Conservation (phyloP, 2,888 invertebrate genomes). For the Erannis defoliaria region DNA sequence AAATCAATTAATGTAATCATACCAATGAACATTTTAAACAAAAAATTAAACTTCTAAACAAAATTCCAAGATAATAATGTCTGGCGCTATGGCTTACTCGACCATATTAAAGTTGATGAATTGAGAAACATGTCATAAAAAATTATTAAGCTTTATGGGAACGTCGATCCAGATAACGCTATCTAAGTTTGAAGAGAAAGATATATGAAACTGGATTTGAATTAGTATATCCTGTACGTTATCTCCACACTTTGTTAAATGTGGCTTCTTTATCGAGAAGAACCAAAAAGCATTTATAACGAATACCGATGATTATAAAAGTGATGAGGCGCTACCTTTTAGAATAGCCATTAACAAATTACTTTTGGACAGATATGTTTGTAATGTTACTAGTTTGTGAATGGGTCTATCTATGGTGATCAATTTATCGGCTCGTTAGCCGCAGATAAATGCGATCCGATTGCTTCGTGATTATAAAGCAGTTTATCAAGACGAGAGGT, state of each 20-base stretch:
- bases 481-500: conserved; percentile 73
- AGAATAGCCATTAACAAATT: conserved; percentile 75
- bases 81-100: conserved; percentile 11
- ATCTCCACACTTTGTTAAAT: conserved; percentile 73
- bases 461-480: conserved; percentile 77
- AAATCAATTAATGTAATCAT: no score
- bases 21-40: background rate
- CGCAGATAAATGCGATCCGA: conserved; percentile 74
- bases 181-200: conserved; percentile 66
- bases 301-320: conserved; percentile 59
- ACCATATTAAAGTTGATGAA: conserved; percentile 45
- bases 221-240: conserved; percentile 74
- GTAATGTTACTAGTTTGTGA: conserved; percentile 77
- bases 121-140: conserved; percentile 48
- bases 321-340: conserved; percentile 71
- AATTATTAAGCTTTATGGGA: conserved; percentile 55
- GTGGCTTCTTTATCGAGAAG: conserved; percentile 70
- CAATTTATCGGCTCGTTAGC: conserved; percentile 82
- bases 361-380: conserved; percentile 74
- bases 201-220: conserved; percentile 68
- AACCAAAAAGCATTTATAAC: conserved; percentile 67
- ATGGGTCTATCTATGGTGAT: conserved; percentile 75
- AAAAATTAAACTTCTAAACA: background rate
- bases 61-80: background rate
- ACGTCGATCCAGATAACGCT: conserved; percentile 63